Conservation (phyloP, 37 sponge, comb jelly and placozoan species). For the Haliclona indistincta region DNA sequence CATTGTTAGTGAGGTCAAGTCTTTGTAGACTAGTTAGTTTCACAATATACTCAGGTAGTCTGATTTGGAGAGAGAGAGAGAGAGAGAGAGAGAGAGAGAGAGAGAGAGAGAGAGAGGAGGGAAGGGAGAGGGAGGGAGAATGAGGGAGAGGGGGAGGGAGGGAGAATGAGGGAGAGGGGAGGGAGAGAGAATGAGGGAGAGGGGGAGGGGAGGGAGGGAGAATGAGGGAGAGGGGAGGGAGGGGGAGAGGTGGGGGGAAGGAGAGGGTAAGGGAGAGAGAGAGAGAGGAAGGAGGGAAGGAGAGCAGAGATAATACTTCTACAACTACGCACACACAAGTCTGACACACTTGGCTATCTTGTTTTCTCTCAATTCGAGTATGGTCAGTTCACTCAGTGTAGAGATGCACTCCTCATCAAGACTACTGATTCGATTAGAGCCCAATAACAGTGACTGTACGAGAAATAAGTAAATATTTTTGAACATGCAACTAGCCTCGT, state of each 20-base stretch:
- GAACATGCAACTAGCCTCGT: too few species aligned
- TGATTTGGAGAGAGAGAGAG: neutral
- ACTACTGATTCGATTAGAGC: conserved; percentile 41
- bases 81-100: too few species aligned
- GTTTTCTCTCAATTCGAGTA: conserved; percentile 80
- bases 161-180: neutral
- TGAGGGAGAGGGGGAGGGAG: neutral
- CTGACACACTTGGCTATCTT: conserved; percentile 46
- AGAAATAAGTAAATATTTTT: neutral
- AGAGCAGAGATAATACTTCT: neutral
- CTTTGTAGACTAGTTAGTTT: conserved; percentile 52
- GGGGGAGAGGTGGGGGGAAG: too few species aligned
- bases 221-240: neutral
- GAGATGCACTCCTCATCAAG: conserved; percentile 22
- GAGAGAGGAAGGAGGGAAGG: neutral
- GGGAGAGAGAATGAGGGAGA: neutral
- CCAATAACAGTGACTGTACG: conserved; percentile 58
- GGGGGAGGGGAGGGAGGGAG: neutral
- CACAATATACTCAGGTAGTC: conserved; percentile 64
- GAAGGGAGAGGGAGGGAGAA: neutral
- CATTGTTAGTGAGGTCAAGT: conserved; percentile 77
- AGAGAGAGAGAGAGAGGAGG: neutral
- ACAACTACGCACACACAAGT: conserved; percentile 22
- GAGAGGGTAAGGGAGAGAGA: too few species aligned
- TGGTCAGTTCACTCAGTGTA: conserved; percentile 26